A percentile compares a stretch with the other conserved stretches of the same genome.
Evolutionary conservation across 1,140 invertebrate genomes (phyloP).

Genomic region (Meloidogyne hapla): DNA sequence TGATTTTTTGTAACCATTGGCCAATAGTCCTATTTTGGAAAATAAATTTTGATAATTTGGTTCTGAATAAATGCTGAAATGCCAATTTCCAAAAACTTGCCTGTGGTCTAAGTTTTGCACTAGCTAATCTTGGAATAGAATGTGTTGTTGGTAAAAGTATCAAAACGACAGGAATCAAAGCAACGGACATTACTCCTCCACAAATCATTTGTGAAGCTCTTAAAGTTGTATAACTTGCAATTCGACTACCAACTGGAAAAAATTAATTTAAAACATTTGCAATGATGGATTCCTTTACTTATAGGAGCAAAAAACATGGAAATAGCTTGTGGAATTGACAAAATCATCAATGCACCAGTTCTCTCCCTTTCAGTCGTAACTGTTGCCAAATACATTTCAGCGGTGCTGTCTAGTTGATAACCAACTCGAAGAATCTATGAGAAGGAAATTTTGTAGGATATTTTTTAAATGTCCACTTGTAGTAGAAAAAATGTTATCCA

Average conservation of each 20-base stretch:
- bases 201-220: conserved; percentile 56
- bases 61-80: too few relatives aligned
- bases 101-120: conserved; percentile 57
- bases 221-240: conserved; percentile 59
- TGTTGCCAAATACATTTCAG: conserved; percentile 63
- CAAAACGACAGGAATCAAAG: conserved; percentile 56
- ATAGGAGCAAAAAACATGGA: conserved; percentile 60
- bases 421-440: conserved; percentile 55
- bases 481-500: conserved; percentile 61
- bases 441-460: not conserved
- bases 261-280: conserved; percentile 14
- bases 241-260: conserved; percentile 47
- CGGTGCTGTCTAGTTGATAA: conserved; percentile 61
- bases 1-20: conserved; percentile 60
- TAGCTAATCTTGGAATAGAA: conserved; percentile 58
- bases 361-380: conserved; percentile 62
- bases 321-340: conserved; percentile 59
- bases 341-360: conserved; percentile 58
- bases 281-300: conserved; percentile 2
- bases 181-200: conserved; percentile 46
- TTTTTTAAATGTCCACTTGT: conserved; percentile 41
- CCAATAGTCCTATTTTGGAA: conserved; percentile 54
- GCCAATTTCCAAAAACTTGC: conserved; percentile 26
- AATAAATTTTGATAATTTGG: not conserved
- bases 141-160: conserved; percentile 62